These are phyloP conservation scores for Caenorhabditis sp. DNA, from an alignment of 2,888 invertebrate species.

Conservation along the genomic window DNA sequence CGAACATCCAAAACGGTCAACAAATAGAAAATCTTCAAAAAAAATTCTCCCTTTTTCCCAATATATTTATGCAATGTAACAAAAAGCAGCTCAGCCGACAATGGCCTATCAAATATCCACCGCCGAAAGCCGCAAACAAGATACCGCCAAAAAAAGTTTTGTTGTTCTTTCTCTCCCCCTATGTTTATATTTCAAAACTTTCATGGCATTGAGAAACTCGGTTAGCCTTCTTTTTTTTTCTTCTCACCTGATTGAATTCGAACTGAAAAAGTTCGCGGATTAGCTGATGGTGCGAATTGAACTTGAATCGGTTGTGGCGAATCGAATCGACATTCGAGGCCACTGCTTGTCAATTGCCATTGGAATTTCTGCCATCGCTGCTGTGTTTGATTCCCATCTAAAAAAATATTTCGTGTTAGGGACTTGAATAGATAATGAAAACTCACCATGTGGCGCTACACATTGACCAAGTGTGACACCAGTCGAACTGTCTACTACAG, in stretches of 20 bases:
- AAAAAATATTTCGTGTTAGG: background rate
- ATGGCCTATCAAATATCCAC: background rate
- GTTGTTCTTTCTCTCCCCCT: background rate
- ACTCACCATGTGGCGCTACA: constrained; percentile 38
- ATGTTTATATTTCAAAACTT: background rate
- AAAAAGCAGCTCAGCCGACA: background rate
- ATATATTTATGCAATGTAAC: background rate
- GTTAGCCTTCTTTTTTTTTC: background rate
- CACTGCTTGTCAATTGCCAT: constrained; percentile 53
- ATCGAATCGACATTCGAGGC: constrained; percentile 51
- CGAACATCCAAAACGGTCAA: background rate
- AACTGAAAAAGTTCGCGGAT: constrained; percentile 54
- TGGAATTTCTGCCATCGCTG: constrained; percentile 56
- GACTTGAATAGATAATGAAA: background rate
- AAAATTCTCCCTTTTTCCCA: background rate
- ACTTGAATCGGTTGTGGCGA: constrained; percentile 22
- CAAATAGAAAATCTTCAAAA: background rate
- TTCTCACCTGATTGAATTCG: constrained; percentile 52
- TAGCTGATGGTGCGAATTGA: constrained; percentile 32
- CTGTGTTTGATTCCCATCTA: constrained; percentile 28
- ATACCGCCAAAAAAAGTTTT: background rate
- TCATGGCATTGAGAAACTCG: background rate
- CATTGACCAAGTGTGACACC: constrained; percentile 52
- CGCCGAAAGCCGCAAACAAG: background rate
- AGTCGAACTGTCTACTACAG: constrained; percentile 53